Evolutionary conservation across 2,797 vertebrate species (phyloP).

Genomic region (Betta splendens): DNA sequence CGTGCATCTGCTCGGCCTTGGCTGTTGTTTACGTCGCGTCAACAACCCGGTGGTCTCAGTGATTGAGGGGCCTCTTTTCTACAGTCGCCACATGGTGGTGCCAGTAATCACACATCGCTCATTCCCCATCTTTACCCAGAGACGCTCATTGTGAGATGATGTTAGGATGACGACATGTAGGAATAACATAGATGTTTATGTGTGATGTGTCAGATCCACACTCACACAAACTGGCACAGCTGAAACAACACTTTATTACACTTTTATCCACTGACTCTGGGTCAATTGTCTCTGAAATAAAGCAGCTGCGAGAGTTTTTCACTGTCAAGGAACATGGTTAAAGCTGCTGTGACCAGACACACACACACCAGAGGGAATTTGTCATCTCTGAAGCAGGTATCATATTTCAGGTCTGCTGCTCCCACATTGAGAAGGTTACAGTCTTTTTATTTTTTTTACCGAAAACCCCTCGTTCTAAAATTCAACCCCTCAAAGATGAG

Average conservation of each 20-base stretch:
- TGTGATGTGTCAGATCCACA: background rate
- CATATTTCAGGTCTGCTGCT: constrained; percentile 59
- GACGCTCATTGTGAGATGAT: background rate
- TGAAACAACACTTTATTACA: constrained; percentile 25
- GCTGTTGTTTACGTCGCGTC: background rate
- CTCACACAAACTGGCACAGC: constrained; percentile 1
- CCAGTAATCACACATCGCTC: constrained; percentile 51
- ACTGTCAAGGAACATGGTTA: constrained; percentile 26
- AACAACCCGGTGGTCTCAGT: background rate
- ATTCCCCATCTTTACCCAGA: constrained; percentile 4
- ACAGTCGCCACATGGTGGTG: constrained; percentile 67
- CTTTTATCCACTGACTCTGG: constrained; percentile 25
- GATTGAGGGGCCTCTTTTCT: constrained; percentile 4
- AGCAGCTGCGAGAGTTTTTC: constrained; percentile 35
- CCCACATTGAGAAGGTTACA: constrained; percentile 57
- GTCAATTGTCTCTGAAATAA: constrained; percentile 24
- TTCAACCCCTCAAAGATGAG: constrained; percentile 35
- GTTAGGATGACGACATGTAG: background rate
- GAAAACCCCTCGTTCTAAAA: constrained; percentile 32
- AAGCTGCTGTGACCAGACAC: constrained; percentile 41
- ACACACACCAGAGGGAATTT: constrained; percentile 15
- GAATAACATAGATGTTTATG: background rate
- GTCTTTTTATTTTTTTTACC: constrained; percentile 41
- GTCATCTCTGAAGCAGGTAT: constrained; percentile 41
- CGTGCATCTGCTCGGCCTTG: too few relatives aligned